Conservation (phyloP, 2,888 invertebrate genomes). For the Polylopha cassiicola region DNA sequence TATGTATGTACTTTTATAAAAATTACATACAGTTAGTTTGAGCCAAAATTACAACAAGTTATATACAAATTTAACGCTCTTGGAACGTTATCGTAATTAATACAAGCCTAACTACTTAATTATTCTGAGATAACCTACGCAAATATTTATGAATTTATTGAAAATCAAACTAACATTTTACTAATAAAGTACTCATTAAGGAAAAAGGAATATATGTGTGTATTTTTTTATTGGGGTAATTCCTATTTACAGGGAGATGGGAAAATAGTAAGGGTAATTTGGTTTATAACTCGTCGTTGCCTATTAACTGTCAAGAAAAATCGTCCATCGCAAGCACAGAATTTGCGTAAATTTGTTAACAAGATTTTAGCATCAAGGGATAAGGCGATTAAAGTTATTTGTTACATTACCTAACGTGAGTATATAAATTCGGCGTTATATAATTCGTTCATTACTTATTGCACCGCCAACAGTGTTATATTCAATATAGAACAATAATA, state of each 20-base stretch:
- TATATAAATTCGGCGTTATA: slow-evolving; percentile 1
- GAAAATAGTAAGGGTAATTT: slow-evolving; percentile 3
- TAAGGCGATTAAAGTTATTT: slow-evolving; percentile 17
- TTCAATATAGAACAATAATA: slow-evolving; percentile 10
- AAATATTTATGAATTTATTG: too few species aligned
- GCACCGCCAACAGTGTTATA: background rate
- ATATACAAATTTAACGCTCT: too few species aligned
- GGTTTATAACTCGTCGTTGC: background rate
- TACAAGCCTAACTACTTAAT: too few species aligned
- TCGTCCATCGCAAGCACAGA: slow-evolving; percentile 20
- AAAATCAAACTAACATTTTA: too few species aligned
- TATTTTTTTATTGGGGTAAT: too few species aligned
- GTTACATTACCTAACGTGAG: slow-evolving; percentile 17
- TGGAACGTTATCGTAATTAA: too few species aligned
- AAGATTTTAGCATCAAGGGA: slow-evolving; percentile 14
- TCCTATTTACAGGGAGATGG: background rate
- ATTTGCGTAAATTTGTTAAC: slow-evolving; percentile 22
- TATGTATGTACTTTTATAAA: too few species aligned
- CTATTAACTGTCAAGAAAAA: slow-evolving; percentile 19
- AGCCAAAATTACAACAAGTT: too few species aligned
- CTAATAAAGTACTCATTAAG: too few species aligned
- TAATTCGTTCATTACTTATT: background rate
- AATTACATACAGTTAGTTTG: too few species aligned
- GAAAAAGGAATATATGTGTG: too few species aligned
- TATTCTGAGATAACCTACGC: too few species aligned